Percentiles rank a stretch among this genome's conserved stretches.
These are phyloP conservation scores for Enteromius radiatus DNA, from an alignment of 2,797 vertebrate genomes.

Conservation along the genomic window DNA sequence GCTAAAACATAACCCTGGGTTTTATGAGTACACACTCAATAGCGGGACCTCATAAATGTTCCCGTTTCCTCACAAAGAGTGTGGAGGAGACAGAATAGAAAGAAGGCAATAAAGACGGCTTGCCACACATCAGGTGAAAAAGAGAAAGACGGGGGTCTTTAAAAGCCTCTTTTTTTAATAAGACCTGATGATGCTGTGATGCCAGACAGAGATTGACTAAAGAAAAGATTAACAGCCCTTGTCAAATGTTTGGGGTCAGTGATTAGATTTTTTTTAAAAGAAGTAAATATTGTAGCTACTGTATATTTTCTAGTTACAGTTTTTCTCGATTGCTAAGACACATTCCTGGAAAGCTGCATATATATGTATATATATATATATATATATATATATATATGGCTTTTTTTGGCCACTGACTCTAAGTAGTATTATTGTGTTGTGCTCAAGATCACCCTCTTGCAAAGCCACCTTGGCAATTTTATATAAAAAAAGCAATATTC, in stretches of 20 bases:
- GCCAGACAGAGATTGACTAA: background rate
- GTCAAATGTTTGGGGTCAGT: background rate
- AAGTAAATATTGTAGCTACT: background rate
- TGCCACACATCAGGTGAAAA: slow-evolving; percentile 10
- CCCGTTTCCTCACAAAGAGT: slow-evolving; percentile 26
- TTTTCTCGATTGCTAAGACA: no score
- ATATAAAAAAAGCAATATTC: slow-evolving; percentile 45
- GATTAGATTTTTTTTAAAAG: background rate
- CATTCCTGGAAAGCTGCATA: no score
- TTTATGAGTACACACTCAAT: slow-evolving; percentile 38
- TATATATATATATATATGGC: background rate
- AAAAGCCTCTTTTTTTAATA: background rate
- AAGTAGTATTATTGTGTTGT: background rate
- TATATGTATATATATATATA: no score
- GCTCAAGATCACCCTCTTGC: slow-evolving; percentile 3
- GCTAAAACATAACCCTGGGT: slow-evolving; percentile 26
- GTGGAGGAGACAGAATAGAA: slow-evolving; percentile 13
- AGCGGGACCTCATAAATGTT: slow-evolving; percentile 37
- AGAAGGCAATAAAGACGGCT: slow-evolving; percentile 26
- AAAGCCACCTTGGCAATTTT: slow-evolving; percentile 32
- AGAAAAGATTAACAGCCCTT: background rate
- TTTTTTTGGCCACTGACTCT: background rate
- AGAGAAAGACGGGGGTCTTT: background rate
- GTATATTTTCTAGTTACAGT: background rate
- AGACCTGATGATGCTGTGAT: background rate